Conservation (phyloP, 1,140 invertebrate genomes). For the Arion vulgaris region DNA sequence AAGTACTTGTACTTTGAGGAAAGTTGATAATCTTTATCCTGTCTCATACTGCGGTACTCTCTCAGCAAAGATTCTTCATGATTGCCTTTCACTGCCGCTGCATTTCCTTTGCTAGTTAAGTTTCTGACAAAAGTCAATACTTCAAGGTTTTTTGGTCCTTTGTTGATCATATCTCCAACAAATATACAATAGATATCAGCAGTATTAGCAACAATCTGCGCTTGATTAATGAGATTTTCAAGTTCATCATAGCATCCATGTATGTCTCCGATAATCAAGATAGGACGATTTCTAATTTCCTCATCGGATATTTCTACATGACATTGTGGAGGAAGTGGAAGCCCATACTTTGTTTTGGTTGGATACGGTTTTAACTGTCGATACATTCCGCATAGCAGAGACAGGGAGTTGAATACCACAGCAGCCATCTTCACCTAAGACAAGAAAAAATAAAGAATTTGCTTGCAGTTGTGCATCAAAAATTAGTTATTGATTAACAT, state of each 20-base stretch:
- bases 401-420: constrained; percentile 20
- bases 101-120: constrained; percentile 18
- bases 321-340: constrained; percentile 47
- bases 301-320: constrained; percentile 49
- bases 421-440: constrained; percentile 28
- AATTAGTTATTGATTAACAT: no score
- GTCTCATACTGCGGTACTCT: constrained; percentile 40
- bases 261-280: constrained; percentile 72
- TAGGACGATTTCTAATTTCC: constrained; percentile 43
- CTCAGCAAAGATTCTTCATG: constrained; percentile 61
- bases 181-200: constrained; percentile 65
- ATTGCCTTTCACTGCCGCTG: constrained; percentile 61
- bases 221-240: constrained; percentile 53
- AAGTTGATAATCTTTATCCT: constrained; percentile 50
- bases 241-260: constrained; percentile 72
- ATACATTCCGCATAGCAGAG: not conserved
- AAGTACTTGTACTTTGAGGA: constrained; percentile 63
- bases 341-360: constrained; percentile 45
- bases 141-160: constrained; percentile 68
- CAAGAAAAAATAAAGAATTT: no score
- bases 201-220: constrained; percentile 31
- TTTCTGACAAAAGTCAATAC: constrained; percentile 51
- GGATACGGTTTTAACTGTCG: not conserved
- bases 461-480: no score
- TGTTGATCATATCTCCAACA: constrained; percentile 71